A percentile compares a stretch with the other conserved stretches of the same genome.
Conservation (phyloP, 1,140 invertebrate genomes). For the Bombyx mori region DNA sequence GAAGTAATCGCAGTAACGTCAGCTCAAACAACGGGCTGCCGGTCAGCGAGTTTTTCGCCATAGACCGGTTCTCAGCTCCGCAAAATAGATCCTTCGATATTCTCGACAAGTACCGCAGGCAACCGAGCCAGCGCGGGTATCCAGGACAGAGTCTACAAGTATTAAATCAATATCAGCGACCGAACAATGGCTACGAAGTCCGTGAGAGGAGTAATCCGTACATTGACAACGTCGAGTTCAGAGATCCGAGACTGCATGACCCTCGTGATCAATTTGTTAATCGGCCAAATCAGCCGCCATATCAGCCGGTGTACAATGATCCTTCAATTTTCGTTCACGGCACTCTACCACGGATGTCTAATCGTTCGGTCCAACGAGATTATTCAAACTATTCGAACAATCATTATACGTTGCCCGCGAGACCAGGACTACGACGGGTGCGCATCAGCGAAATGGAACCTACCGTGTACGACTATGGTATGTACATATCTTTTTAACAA, state of each 20-base stretch:
- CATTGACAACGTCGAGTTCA: conserved; percentile 31
- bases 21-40: conserved; percentile 46
- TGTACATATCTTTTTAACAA: conserved; percentile 14
- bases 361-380: conserved; percentile 15
- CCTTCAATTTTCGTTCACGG: conserved; percentile 32
- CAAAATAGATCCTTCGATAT: conserved; percentile 53
- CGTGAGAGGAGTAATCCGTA: conserved; percentile 35
- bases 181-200: conserved; percentile 24
- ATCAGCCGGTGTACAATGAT: conserved; percentile 38
- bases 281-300: conserved; percentile 17
- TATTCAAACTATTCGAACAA: conserved; percentile 20
- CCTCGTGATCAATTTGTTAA: conserved; percentile 22
- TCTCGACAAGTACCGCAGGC: conserved; percentile 46
- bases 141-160: conserved; percentile 53
- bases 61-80: conserved; percentile 45
- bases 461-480: conserved; percentile 56
- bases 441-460: conserved; percentile 54
- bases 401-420: conserved; percentile 43
- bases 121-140: conserved; percentile 44
- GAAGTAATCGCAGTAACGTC: conserved; percentile 51
- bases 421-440: conserved; percentile 42
- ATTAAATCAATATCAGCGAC: conserved; percentile 40
- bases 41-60: conserved; percentile 56
- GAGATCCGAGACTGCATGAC: conserved; percentile 11
- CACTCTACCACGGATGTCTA: conserved; percentile 24